A percentile compares a stretch with the other conserved stretches of the same genome.
Evolutionary conservation across 2,888 invertebrate genomes (phyloP).

Genomic region (Drosophila mercatorum): DNA sequence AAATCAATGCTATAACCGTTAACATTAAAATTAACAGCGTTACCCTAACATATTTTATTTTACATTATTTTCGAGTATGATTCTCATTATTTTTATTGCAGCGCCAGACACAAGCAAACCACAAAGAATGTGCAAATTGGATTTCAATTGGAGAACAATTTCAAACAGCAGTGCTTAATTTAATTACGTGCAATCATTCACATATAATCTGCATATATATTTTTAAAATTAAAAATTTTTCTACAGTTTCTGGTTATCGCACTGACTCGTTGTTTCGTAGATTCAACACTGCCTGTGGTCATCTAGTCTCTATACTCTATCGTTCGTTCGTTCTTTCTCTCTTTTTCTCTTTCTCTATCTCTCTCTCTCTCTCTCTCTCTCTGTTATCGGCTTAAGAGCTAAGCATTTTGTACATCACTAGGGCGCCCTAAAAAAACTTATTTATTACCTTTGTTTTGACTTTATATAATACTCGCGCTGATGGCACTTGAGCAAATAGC

Average conservation of each 20-base stretch:
- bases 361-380: background rate
- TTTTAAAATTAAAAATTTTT: background rate
- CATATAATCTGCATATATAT: too few relatives aligned
- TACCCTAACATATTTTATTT: background rate
- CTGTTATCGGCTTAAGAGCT: slow-evolving; percentile 50
- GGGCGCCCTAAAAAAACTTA: slow-evolving; percentile 67
- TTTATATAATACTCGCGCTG: slow-evolving; percentile 71
- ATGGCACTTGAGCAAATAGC: slow-evolving; percentile 71
- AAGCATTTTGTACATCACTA: slow-evolving; percentile 30
- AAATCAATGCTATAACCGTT: too few relatives aligned
- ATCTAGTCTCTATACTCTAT: slow-evolving; percentile 33
- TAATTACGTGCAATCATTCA: background rate
- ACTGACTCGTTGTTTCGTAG: too few relatives aligned
- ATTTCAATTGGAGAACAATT: slow-evolving; percentile 12
- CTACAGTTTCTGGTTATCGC: background rate
- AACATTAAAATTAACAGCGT: background rate
- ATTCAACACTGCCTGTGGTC: slow-evolving; percentile 11
- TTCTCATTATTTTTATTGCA: background rate
- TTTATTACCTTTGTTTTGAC: slow-evolving; percentile 78
- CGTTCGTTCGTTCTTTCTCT: slow-evolving; percentile 15
- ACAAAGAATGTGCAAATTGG: slow-evolving; percentile 22
- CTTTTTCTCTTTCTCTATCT: background rate
- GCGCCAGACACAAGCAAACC: slow-evolving; percentile 4
- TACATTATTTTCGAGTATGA: background rate
- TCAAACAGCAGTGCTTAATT: slow-evolving; percentile 12